Percentiles rank a stretch among this genome's conserved stretches.
These are phyloP conservation scores for Andrena hattorfiana DNA, from an alignment of 2,888 invertebrate genomes.

Conservation along the genomic window DNA sequence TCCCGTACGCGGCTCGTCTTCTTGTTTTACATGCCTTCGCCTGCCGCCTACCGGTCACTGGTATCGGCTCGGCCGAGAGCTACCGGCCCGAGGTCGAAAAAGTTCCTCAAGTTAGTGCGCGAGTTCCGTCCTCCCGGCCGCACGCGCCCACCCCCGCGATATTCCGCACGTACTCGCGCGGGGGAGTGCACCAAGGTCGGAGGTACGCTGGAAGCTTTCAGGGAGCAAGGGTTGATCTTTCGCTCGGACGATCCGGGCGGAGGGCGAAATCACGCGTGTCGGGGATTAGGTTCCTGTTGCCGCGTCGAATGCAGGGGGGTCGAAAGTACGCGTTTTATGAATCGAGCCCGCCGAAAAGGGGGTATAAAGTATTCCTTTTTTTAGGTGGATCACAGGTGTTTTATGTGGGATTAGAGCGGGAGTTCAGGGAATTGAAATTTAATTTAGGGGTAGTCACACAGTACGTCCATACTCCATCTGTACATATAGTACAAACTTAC, in stretches of 20 bases:
- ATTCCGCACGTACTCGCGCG: background rate
- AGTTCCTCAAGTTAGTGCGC: background rate
- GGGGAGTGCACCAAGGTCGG: background rate
- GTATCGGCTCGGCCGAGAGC: background rate
- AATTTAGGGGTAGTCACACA: background rate
- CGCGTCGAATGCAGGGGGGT: background rate
- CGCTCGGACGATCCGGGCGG: constrained; percentile 17
- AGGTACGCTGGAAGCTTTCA: background rate
- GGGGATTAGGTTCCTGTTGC: constrained; percentile 35
- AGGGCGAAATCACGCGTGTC: constrained; percentile 21
- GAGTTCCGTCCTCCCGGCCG: background rate
- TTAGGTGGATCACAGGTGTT: background rate
- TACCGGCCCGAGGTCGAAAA: background rate
- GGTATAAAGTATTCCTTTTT: background rate
- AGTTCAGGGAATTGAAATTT: constrained; percentile 10
- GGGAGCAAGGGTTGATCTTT: constrained; percentile 37
- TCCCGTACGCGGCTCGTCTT: constrained; percentile 48
- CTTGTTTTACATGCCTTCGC: constrained; percentile 66
- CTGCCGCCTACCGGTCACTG: constrained; percentile 28
- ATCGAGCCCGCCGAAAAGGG: background rate
- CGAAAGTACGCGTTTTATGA: constrained; percentile 7
- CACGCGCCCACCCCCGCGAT: background rate
- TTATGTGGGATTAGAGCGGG: constrained; percentile 7
- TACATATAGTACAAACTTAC: too few relatives aligned
- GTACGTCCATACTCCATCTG: too few relatives aligned